Percentiles rank a stretch among this genome's conserved stretches.
Evolutionary conservation across 2,113 vertebrate genomes (phyloP).

Genomic region (Cyanistes caeruleus): DNA sequence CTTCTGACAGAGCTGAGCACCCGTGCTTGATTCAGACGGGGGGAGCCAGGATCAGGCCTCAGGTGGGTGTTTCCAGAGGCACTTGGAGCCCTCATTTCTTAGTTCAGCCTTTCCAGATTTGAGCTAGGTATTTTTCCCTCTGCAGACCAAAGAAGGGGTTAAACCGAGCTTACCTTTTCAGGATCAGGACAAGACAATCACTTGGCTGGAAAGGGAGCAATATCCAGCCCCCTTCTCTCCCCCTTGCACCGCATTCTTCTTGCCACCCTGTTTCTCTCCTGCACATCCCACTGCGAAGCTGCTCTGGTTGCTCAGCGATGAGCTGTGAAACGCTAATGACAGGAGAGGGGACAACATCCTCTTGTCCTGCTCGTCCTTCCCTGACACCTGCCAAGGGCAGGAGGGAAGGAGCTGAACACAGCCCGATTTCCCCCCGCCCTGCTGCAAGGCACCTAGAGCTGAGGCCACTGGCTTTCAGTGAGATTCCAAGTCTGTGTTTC

Average conservation of each 20-base stretch:
- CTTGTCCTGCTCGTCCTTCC: background rate
- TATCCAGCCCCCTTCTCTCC: background rate
- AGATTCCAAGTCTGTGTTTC: background rate
- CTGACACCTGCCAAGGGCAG: background rate
- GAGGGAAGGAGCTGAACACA: background rate
- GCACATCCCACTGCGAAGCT: background rate
- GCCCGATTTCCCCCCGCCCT: background rate
- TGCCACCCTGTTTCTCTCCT: background rate
- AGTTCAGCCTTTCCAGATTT: background rate
- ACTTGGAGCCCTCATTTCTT: background rate
- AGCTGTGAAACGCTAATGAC: background rate
- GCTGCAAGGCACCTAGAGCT: background rate
- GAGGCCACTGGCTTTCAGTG: background rate
- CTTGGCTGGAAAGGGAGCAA: background rate
- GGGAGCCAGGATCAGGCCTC: background rate
- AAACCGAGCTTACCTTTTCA: background rate
- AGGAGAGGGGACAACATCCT: background rate
- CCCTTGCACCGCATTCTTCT: background rate
- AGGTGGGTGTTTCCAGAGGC: background rate
- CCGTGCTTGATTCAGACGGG: background rate
- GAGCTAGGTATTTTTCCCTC: rapidly evolving
- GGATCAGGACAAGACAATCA: background rate
- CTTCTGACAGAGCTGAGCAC: background rate
- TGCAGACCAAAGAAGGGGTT: background rate
- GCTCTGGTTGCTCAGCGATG: rapidly evolving